Conservation (phyloP, 2,888 invertebrate species). For the Melanophora roralis region DNA sequence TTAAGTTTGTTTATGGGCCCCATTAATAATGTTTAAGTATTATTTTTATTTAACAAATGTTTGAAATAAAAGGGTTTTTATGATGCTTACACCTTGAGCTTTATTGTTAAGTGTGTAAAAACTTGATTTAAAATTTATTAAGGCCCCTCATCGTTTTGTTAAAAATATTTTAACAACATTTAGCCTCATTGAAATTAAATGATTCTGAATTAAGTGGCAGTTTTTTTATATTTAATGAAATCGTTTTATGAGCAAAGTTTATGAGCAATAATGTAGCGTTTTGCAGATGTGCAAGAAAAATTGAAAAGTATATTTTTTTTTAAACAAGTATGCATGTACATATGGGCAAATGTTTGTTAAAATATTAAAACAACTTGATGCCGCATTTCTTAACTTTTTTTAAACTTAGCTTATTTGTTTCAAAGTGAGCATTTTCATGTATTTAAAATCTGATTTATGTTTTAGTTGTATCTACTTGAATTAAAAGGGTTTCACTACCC, state of each 20-base stretch:
- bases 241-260: not conserved
- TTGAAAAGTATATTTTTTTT: no score
- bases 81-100: not conserved
- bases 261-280: not conserved
- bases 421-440: no score
- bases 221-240: not conserved
- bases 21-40: conserved; percentile 13
- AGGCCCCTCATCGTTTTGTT: no score
- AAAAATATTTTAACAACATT: not conserved
- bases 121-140: conserved; percentile 33
- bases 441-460: no score
- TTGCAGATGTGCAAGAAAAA: not conserved
- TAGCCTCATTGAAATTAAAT: not conserved
- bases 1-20: conserved; percentile 40
- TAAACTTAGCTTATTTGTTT: no score
- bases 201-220: not conserved
- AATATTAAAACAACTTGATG: no score
- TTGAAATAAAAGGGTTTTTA: not conserved
- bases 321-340: no score
- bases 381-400: no score
- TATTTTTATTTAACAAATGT: conserved; percentile 14
- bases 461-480: no score
- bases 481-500: no score
- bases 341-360: no score
- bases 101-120: conserved; percentile 31